Percentiles rank a stretch among this genome's conserved stretches.
Conservation (phyloP, 2,797 vertebrate genomes). For the Antennarius maculatus region DNA sequence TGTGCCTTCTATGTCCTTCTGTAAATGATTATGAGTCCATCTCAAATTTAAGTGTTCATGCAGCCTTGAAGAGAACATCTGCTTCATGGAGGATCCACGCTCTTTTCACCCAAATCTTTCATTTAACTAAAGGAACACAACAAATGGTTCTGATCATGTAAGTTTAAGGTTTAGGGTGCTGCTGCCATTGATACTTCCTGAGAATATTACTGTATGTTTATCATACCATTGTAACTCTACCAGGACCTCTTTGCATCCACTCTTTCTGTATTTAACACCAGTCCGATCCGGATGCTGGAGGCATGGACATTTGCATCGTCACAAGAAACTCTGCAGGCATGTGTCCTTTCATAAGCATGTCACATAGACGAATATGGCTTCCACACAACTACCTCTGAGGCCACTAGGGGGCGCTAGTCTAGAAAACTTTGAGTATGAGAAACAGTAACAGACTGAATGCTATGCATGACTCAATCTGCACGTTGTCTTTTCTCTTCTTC, state of each 20-base stretch:
- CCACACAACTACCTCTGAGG: slow-evolving; percentile 80
- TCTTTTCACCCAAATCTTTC: slow-evolving; percentile 21
- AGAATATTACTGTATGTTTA: slow-evolving; percentile 45
- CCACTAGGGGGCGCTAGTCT: slow-evolving; percentile 73
- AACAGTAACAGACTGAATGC: slow-evolving; percentile 69
- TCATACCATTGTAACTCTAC: slow-evolving; percentile 39
- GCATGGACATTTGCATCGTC: slow-evolving; percentile 53
- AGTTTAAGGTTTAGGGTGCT: slow-evolving; percentile 30
- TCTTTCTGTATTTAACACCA: slow-evolving; percentile 43
- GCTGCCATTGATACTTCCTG: slow-evolving; percentile 55
- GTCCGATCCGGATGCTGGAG: slow-evolving; percentile 53
- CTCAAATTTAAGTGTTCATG: slow-evolving; percentile 28
- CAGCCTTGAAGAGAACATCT: slow-evolving; percentile 27
- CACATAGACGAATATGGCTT: slow-evolving; percentile 68
- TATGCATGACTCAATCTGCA: slow-evolving; percentile 81
- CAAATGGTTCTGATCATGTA: slow-evolving; percentile 20
- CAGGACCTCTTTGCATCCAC: slow-evolving; percentile 29
- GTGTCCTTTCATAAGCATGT: slow-evolving; percentile 69
- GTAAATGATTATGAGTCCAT: slow-evolving; percentile 27
- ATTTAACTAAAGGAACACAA: slow-evolving; percentile 19
- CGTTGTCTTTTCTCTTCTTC: slow-evolving; percentile 62
- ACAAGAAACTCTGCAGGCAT: slow-evolving; percentile 59
- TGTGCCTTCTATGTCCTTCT: slow-evolving; percentile 71
- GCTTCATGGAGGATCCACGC: slow-evolving; percentile 28
- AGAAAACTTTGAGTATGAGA: slow-evolving; percentile 65